phyloP scores from a whole-genome alignment of 2,888 invertebrate species.

The Tortrix viridana region DNA sequence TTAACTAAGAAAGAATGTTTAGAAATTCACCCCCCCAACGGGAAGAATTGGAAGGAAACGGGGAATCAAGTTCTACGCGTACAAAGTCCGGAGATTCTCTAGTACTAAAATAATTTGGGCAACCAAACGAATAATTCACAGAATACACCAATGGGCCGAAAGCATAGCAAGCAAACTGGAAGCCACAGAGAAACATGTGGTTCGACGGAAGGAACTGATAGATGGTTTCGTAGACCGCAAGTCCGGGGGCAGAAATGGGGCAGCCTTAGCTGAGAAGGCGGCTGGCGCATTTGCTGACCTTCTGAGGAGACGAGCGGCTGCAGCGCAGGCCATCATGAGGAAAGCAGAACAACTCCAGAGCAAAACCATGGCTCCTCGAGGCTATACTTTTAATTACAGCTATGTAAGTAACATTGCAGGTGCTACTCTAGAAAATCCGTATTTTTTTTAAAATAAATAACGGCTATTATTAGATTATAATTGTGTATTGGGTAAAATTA shows the following conservation, averaged over 20 bases:
- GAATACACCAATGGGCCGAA: slow-evolving; percentile 69
- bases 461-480: too few species aligned
- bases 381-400: slow-evolving; percentile 65
- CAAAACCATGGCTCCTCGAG: slow-evolving; percentile 47
- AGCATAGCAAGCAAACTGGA: slow-evolving; percentile 61
- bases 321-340: slow-evolving; percentile 69
- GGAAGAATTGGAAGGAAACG: too few species aligned
- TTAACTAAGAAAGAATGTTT: too few species aligned
- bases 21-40: too few species aligned
- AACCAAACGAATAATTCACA: slow-evolving; percentile 40
- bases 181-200: slow-evolving; percentile 62
- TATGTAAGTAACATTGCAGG: slow-evolving; percentile 63
- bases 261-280: slow-evolving; percentile 66
- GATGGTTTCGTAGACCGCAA: slow-evolving; percentile 64
- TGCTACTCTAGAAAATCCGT: too few species aligned
- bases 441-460: too few species aligned
- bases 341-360: slow-evolving; percentile 64
- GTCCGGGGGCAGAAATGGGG: slow-evolving; percentile 62
- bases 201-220: slow-evolving; percentile 59
- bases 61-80: too few species aligned
- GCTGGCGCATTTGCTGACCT: slow-evolving; percentile 61
- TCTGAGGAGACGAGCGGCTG: slow-evolving; percentile 57
- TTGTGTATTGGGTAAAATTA: too few species aligned
- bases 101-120: too few species aligned
- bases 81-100: too few species aligned